Evolutionary conservation across 2,797 vertebrate genomes (phyloP).

Genomic region (Novumbra hubbsi): DNA sequence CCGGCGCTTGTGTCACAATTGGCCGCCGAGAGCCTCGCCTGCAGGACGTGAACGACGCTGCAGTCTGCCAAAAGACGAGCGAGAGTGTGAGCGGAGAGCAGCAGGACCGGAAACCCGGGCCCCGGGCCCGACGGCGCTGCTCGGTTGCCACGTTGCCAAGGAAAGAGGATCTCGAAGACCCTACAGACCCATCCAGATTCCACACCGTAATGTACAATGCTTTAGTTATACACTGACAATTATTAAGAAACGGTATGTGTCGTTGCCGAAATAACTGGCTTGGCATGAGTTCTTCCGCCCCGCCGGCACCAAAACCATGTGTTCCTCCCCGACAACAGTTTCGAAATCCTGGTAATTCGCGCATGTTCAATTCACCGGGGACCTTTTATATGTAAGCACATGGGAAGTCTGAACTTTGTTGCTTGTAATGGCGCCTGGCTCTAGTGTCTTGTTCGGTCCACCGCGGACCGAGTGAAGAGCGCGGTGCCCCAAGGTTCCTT

Average conservation of each 20-base stretch:
- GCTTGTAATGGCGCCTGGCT: not conserved
- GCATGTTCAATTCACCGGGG: not conserved
- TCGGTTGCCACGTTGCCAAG: not conserved
- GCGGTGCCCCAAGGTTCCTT: not conserved
- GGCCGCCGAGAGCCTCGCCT: not conserved
- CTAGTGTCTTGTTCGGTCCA: not conserved
- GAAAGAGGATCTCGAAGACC: not conserved
- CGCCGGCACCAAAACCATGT: not conserved
- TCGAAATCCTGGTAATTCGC: not conserved
- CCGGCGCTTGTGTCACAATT: not conserved
- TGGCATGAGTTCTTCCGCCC: not conserved
- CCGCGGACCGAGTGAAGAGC: not conserved
- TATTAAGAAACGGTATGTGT: not conserved
- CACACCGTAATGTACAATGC: not conserved
- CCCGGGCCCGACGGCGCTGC: not conserved
- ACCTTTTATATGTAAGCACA: not conserved
- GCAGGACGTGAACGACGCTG: not conserved
- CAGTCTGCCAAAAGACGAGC: slow-evolving; percentile 7
- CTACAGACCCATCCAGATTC: not conserved
- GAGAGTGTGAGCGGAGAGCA: not conserved
- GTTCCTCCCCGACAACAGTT: not conserved
- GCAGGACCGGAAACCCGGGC: too few relatives aligned
- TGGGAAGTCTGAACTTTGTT: not conserved
- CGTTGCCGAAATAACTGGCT: not conserved
- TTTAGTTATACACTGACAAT: not conserved